Evolutionary conservation across 2,797 vertebrate species (phyloP).

Genomic region (Myripristis murdjan): DNA sequence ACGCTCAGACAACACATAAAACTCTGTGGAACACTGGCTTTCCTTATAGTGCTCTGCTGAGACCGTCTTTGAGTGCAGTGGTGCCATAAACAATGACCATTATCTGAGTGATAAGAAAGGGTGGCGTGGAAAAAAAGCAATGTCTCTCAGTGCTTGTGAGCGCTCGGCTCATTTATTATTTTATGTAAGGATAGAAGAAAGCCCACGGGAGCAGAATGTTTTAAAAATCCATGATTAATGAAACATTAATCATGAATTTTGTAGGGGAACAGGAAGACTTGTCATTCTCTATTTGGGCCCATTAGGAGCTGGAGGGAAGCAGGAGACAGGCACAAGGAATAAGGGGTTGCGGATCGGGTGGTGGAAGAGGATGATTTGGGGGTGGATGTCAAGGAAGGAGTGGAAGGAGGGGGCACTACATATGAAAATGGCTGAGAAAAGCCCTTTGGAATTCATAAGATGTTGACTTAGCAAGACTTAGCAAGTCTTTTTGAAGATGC

Average conservation of each 20-base stretch:
- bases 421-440: constrained; percentile 55
- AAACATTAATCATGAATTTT: constrained; percentile 88
- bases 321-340: constrained; percentile 67
- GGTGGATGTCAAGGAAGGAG: constrained; percentile 68
- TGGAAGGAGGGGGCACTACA: constrained; percentile 36
- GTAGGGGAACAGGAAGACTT: constrained; percentile 84
- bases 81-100: constrained; percentile 84
- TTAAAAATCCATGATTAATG: constrained; percentile 85
- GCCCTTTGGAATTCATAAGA: constrained; percentile 73
- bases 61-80: constrained; percentile 74
- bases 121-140: constrained; percentile 69
- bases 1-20: constrained; percentile 80
- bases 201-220: constrained; percentile 79
- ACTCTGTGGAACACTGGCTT: constrained; percentile 56
- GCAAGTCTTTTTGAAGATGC: constrained; percentile 46
- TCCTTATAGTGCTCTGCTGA: constrained; percentile 67
- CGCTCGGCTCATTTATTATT: constrained; percentile 78
- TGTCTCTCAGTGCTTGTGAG: constrained; percentile 61
- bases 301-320: constrained; percentile 67
- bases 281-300: constrained; percentile 84
- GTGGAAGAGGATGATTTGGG: constrained; percentile 54
- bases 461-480: constrained; percentile 69
- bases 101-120: constrained; percentile 71
- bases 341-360: constrained; percentile 53
- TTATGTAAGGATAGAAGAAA: constrained; percentile 80